These are phyloP conservation scores for Druon quercuslanigerum DNA, from an alignment of 1,140 invertebrate species.

Conservation along the genomic window DNA sequence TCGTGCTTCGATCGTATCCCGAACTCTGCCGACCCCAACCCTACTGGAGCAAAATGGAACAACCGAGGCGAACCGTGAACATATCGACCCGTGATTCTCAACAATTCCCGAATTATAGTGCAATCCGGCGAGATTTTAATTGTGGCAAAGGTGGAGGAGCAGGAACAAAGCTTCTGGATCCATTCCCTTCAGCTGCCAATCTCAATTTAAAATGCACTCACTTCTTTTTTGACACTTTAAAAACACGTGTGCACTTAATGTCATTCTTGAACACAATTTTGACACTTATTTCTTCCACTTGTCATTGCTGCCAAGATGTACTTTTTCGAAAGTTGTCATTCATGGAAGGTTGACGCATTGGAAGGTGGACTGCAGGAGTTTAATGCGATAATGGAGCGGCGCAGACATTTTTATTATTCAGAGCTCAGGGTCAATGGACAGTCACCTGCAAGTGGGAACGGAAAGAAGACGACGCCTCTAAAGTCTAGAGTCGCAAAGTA, in stretches of 20 bases:
- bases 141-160: neutral
- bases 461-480: constrained; percentile 10
- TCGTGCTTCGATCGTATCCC: constrained; percentile 26
- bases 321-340: neutral
- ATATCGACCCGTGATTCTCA: constrained; percentile 26
- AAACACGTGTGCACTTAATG: constrained; percentile 16
- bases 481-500: constrained; percentile 13
- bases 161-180: neutral
- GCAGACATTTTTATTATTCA: constrained; percentile 31
- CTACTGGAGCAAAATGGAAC: neutral
- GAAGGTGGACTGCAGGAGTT: constrained; percentile 1
- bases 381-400: constrained; percentile 26
- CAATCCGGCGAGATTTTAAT: neutral
- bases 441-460: constrained; percentile 27
- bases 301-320: neutral
- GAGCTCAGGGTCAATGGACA: constrained; percentile 30
- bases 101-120: neutral
- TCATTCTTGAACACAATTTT: neutral
- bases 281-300: neutral
- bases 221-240: neutral
- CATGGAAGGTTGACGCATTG: neutral
- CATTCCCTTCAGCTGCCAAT: neutral
- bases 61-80: constrained; percentile 13
- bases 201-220: neutral
- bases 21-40: constrained; percentile 23